These are phyloP conservation scores for Mus spicilegus DNA, from an alignment of 2,113 vertebrate species.

Conservation along the genomic window DNA sequence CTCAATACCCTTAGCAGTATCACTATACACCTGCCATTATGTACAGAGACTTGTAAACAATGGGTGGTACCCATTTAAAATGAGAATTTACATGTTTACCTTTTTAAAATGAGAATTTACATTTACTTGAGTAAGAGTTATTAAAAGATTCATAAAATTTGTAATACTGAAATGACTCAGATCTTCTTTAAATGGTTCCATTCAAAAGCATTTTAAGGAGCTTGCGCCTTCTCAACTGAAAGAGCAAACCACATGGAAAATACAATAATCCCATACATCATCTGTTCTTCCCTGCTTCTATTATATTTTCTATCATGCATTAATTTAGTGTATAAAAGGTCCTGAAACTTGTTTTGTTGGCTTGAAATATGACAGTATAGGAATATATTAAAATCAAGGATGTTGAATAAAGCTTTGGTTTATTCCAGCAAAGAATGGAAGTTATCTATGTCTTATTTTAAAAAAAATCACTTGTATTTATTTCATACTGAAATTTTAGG, in stretches of 20 bases:
- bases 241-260: neutral
- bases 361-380: neutral
- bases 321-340: neutral
- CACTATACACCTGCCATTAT: neutral
- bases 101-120: neutral
- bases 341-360: neutral
- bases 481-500: constrained; percentile 20
- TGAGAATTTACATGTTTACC: neutral
- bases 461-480: neutral
- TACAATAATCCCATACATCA: neutral
- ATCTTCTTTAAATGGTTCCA: constrained; percentile 25
- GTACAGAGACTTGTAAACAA: neutral
- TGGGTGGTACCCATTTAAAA: neutral
- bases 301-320: neutral
- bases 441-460: neutral
- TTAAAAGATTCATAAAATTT: neutral
- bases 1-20: neutral
- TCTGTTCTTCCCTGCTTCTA: neutral
- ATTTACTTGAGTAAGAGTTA: neutral
- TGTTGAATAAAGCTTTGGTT: neutral
- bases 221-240: neutral
- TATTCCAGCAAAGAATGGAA: neutral
- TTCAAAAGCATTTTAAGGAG: neutral
- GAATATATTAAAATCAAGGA: neutral
- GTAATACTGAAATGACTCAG: neutral